Evolutionary conservation across 2,888 invertebrate species (phyloP).

Genomic region (Folsomia candida): DNA sequence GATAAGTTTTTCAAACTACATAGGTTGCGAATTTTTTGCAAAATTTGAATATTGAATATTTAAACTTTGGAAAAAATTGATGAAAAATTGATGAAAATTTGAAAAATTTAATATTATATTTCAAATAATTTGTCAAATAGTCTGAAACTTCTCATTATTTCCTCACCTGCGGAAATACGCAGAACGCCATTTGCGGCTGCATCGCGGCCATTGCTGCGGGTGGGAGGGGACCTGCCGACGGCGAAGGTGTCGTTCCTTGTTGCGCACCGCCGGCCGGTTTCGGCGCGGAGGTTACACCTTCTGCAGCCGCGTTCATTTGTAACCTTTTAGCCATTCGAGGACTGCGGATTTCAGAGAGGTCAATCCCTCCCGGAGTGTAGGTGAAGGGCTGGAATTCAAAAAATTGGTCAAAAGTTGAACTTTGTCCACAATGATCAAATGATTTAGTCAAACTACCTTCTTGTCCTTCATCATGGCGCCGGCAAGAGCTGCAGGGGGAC

Average conservation of each 20-base stretch:
- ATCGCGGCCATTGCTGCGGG: constrained; percentile 65
- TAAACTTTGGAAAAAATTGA: too few relatives aligned
- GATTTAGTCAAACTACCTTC: too few relatives aligned
- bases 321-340: constrained; percentile 83
- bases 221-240: constrained; percentile 57
- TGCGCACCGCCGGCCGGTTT: constrained; percentile 52
- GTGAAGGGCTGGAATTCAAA: too few relatives aligned
- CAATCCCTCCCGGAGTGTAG: constrained; percentile 90
- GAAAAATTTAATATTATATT: too few relatives aligned
- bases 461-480: constrained; percentile 93
- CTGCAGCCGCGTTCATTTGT: constrained; percentile 67
- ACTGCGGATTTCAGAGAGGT: constrained; percentile 83
- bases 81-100: too few relatives aligned
- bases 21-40: too few relatives aligned
- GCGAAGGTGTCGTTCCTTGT: constrained; percentile 4
- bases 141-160: too few relatives aligned
- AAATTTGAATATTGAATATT: too few relatives aligned
- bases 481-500: constrained; percentile 82
- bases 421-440: too few relatives aligned
- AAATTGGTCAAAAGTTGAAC: too few relatives aligned
- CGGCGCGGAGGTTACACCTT: constrained; percentile 64
- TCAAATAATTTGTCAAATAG: too few relatives aligned
- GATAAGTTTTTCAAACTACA: too few relatives aligned
- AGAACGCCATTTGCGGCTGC: constrained; percentile 65
- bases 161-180: constrained; percentile 60